These are phyloP conservation scores for Limnothrissa miodon DNA, from an alignment of 2,113 vertebrate genomes.

Conservation along the genomic window DNA sequence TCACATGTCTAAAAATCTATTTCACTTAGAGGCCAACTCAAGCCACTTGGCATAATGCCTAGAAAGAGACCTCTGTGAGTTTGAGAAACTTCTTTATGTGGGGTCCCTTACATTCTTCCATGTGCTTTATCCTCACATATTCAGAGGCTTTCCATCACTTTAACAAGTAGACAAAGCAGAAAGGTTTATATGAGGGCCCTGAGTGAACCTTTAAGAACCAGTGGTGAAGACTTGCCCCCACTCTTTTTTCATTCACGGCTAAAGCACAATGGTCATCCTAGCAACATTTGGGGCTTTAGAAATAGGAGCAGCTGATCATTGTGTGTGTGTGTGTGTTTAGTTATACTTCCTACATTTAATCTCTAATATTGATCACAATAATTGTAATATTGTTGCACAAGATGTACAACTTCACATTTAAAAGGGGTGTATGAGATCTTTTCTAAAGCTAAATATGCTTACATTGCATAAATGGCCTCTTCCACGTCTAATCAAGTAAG, in stretches of 20 bases:
- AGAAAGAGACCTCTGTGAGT: not conserved
- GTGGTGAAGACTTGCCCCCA: not conserved
- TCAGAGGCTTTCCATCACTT: slow-evolving; percentile 1
- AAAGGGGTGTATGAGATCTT: too few species aligned
- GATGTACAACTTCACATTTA: not conserved
- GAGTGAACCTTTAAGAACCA: not conserved
- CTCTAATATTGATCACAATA: not conserved
- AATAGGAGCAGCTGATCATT: not conserved
- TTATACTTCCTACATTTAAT: not conserved
- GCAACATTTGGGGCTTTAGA: not conserved
- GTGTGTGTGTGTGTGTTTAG: not conserved
- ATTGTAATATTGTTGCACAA: too few species aligned
- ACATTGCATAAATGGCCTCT: too few species aligned
- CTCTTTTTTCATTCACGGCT: not conserved
- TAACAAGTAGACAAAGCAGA: slow-evolving; percentile 2
- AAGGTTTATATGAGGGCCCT: not conserved
- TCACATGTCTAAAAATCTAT: too few species aligned
- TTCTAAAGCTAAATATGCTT: too few species aligned
- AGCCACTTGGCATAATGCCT: too few species aligned
- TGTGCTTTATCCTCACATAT: not conserved
- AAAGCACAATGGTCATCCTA: slow-evolving; percentile 1
- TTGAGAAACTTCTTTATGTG: not conserved
- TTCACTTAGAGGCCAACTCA: too few species aligned
- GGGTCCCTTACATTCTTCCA: not conserved
- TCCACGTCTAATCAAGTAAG: too few species aligned